Evolutionary conservation across 1,140 invertebrate species (phyloP), one percentile per base, ranked within the genome.

Genomic region (Drosophila suzukii): DNA sequence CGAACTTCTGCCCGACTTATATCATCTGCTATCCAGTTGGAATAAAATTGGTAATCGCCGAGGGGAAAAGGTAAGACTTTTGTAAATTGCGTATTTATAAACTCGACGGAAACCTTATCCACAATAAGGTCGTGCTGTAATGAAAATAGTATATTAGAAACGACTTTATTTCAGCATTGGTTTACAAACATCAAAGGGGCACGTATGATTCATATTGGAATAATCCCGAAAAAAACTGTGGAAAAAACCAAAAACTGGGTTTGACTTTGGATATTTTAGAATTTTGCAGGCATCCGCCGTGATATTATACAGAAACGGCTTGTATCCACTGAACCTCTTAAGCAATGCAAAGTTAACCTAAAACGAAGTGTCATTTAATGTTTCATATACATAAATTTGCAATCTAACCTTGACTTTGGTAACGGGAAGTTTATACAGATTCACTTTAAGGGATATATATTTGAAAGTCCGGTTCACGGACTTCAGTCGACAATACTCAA

Each of bases 381-480:
- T 34, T 34, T 34, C 7, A 0, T 32, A 27, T 27, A 39, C 39
- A 4, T 12, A 1, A 10, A 6, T 32, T 11, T n/a, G 10, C n/a
- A 4, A 7, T 1, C 55, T 8, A 0, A 68, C 65, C 11, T 54
- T 66, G 3, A 47, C 27, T 24, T 41, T 70, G 1, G 62, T 47
- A 10, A 70, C 4, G 0, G 66, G 66, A 5, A 55, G 1, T 10
- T 67, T 39, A 4, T 6, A 47, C 17, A 70, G 1, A 0, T 54
- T 67, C 0, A 49, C 66, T 17, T 47, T 67, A 0, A 55, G 1
- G 0, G 70, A 65, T 6, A 75, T 8, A 1, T 75, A 75, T 13
- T 75, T 75, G 3, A 32, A 75, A 4, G 71, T 39, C 0, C 73
- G 59, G 24, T 75, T 75, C 0, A 74, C 46, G 0, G 73, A 75